phyloP scores from a whole-genome alignment of 2,113 vertebrate genomes.

The Narcine bancroftii region DNA sequence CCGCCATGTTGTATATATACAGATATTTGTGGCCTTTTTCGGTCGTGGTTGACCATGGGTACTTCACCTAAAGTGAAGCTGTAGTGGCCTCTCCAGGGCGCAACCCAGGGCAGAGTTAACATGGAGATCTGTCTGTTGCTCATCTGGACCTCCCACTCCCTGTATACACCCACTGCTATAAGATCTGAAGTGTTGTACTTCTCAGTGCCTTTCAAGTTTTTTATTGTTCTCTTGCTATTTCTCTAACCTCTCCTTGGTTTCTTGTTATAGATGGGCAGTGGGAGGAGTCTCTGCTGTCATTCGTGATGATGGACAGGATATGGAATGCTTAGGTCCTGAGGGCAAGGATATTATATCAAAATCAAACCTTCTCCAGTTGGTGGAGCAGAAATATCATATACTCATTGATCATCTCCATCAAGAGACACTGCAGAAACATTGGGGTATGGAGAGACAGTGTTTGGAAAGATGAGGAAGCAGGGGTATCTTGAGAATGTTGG shows the following conservation, averaged over 20 bases:
- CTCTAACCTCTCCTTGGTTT: background rate
- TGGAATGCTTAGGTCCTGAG: background rate
- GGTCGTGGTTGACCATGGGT: no score
- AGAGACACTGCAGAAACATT: slow-evolving; percentile 59
- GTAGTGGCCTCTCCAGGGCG: no score
- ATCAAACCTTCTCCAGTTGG: slow-evolving; percentile 49
- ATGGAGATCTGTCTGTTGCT: no score
- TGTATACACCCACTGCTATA: background rate
- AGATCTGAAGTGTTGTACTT: background rate
- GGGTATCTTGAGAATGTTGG: background rate
- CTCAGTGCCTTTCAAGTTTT: background rate
- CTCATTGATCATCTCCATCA: slow-evolving; percentile 50
- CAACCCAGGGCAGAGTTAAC: no score
- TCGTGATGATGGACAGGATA: background rate
- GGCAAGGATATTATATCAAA: background rate
- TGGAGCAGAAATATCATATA: slow-evolving; percentile 56
- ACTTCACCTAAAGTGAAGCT: no score
- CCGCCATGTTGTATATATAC: no score
- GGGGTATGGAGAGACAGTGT: slow-evolving; percentile 39
- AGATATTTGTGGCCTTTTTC: no score
- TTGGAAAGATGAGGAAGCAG: background rate
- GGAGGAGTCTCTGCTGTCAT: slow-evolving; percentile 28
- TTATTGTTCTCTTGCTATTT: background rate
- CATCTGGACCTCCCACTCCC: no score
- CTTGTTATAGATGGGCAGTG: slow-evolving; percentile 21